These are phyloP conservation scores for Thaumetopoea pityocampa DNA, from an alignment of 1,140 invertebrate genomes.

Conservation along the genomic window DNA sequence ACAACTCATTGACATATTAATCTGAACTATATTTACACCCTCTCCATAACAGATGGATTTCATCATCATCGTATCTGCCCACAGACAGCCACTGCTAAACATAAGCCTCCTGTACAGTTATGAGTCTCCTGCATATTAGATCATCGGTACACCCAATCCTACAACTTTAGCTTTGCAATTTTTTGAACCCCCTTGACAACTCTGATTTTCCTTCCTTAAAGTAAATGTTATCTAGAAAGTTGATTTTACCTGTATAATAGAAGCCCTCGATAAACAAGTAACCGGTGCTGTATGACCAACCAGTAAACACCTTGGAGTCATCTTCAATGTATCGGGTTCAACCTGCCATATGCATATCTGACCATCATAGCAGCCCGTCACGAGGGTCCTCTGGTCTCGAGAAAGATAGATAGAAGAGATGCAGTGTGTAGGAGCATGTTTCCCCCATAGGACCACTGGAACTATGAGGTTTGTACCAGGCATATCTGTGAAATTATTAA, in stretches of 20 bases:
- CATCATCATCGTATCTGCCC: no score
- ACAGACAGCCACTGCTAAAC: no score
- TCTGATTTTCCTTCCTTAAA: no score
- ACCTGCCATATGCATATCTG: conserved; percentile 98
- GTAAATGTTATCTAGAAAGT: not conserved
- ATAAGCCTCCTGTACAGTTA: no score
- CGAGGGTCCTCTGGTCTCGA: conserved; percentile 92
- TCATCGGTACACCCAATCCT: no score
- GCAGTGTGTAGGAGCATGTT: conserved; percentile 95
- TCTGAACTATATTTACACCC: no score
- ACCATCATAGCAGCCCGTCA: conserved; percentile 98
- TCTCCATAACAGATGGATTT: no score
- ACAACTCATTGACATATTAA: no score
- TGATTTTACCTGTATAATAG: conserved; percentile 79
- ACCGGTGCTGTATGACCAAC: conserved; percentile 97
- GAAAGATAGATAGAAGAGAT: conserved; percentile 96
- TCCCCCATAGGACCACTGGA: conserved; percentile 98
- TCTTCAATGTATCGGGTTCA: conserved; percentile 88
- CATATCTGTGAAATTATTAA: conserved; percentile 78
- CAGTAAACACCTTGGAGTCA: conserved; percentile 95
- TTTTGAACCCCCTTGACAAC: no score
- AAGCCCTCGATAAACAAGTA: conserved; percentile 90
- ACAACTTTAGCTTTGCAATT: no score
- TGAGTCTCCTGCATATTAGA: no score
- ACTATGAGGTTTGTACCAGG: conserved; percentile 94